phyloP scores from a whole-genome alignment of 2,113 vertebrate species.

The Willisornis vidua region DNA sequence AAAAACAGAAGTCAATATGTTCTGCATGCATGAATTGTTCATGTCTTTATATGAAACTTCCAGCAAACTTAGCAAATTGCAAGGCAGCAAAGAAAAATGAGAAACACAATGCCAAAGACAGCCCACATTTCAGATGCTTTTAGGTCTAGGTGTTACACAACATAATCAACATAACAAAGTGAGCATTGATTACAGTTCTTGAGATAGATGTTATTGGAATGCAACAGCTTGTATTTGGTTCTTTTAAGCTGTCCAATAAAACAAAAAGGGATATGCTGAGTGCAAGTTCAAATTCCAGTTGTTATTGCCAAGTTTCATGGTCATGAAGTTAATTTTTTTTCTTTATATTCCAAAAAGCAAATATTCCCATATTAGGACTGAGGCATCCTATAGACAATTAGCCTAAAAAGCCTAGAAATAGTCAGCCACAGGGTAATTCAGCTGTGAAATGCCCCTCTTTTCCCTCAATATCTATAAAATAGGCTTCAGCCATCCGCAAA shows the following conservation, averaged over 20 bases:
- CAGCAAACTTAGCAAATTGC: conserved; percentile 68
- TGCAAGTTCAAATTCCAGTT: background rate
- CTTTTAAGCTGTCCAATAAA: conserved; percentile 16
- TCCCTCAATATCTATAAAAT: background rate
- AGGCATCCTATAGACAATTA: background rate
- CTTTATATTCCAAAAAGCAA: background rate
- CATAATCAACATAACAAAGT: conserved; percentile 39
- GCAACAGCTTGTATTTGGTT: conserved; percentile 8
- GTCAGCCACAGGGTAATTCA: background rate
- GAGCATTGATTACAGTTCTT: conserved; percentile 49
- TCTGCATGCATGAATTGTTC: conserved; percentile 74
- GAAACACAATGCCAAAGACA: conserved; percentile 48
- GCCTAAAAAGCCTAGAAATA: background rate
- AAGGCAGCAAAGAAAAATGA: conserved; percentile 55
- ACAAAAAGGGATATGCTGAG: background rate
- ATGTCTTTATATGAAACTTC: conserved; percentile 74
- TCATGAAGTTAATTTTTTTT: background rate
- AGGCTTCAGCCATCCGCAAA: background rate
- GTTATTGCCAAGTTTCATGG: background rate
- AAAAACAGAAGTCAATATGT: conserved; percentile 72
- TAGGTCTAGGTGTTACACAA: conserved; percentile 9
- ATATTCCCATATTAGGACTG: background rate
- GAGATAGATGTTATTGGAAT: conserved; percentile 36
- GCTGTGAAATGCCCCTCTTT: background rate
- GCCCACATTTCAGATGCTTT: conserved; percentile 65